Percentiles rank a stretch among this genome's conserved stretches.
Evolutionary conservation across 1,140 invertebrate genomes (phyloP).

Genomic region (Drosophila biarmipes): DNA sequence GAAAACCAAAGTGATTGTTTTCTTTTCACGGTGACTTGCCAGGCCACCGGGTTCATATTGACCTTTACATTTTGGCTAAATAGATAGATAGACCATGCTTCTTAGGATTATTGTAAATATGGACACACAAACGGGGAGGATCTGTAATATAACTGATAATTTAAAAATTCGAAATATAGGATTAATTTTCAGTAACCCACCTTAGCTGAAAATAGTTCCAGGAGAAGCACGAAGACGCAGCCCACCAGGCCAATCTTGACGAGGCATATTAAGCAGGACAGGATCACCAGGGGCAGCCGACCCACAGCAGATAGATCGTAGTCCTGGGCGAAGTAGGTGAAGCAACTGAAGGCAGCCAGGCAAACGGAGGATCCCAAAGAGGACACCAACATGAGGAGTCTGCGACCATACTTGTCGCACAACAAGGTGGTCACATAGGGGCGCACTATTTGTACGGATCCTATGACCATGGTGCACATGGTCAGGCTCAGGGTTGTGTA

Average conservation of each 20-base stretch:
- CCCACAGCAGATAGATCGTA: conserved; percentile 37
- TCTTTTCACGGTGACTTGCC: background rate
- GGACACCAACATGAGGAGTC: conserved; percentile 56
- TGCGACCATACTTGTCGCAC: conserved; percentile 61
- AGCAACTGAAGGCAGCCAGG: conserved; percentile 41
- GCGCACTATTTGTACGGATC: conserved; percentile 84
- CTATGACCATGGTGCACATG: conserved; percentile 85
- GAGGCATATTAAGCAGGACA: conserved; percentile 60
- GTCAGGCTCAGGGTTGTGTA: conserved; percentile 85
- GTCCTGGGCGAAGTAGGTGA: conserved; percentile 30
- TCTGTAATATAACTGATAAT: conserved; percentile 20
- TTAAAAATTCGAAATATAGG: background rate
- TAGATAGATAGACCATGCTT: conserved; percentile 48
- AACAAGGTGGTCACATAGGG: conserved; percentile 54
- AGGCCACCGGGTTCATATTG: background rate
- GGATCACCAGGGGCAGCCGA: conserved; percentile 66
- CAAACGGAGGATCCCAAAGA: conserved; percentile 41
- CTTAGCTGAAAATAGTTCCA: conserved; percentile 70
- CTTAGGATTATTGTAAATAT: conserved; percentile 51
- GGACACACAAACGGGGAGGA: conserved; percentile 57
- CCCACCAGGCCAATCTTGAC: conserved; percentile 69
- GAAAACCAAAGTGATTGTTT: too few species aligned
- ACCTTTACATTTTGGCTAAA: background rate
- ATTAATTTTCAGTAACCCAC: conserved; percentile 14
- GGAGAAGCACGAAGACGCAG: conserved; percentile 64